Evolutionary conservation across 2,113 vertebrate species (phyloP), one percentile per base, ranked within the genome.

Genomic region (Ramphastos sulfuratus): DNA sequence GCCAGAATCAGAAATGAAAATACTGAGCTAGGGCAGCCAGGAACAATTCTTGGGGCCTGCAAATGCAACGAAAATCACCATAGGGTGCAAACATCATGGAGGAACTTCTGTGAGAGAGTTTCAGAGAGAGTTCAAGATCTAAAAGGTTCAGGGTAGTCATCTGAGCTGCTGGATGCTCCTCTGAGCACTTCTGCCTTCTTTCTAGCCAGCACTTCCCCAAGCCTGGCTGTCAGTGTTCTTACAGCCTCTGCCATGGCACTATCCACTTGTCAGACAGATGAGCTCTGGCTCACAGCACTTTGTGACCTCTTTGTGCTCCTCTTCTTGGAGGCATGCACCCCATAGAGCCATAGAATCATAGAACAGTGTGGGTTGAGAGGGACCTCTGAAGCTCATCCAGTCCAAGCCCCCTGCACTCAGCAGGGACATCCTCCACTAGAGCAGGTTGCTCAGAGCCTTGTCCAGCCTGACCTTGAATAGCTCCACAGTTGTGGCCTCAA

Each of bases 1-100:
- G 76, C 69, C 76, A 88, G 93, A 65, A 87, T 60, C 20, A 81
- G 75, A 90, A 89, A 91, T 35, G 54, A 67, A 81, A 83, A 77
- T 44, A 25, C 48, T 5, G 61, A 78, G 65, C 91, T 6, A 83
- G 73, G 90, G 74, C 92, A 92, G 70, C 31, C 55, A 21, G 75
- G 79, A 95, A 74, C 42, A 54, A 37, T 65, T 89, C 84, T 35
- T 11, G 85, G 79, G 82, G 18, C 50, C 87, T 78, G 58, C 65
- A 69, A 70, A 76, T 70, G 64, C 67, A 66, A 60, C 1, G 15
- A 23, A 70, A 91, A 33, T 17, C 87, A 61, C 60, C 3, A 4
- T 31, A 52, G 82, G 75, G 44, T 56, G 64, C 9, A 2, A 66
- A 60, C 33, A 2, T n/a, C 65, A 6, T 0, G 17, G 56, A 72